These are phyloP conservation scores for Phortica variegata DNA, from an alignment of 1,140 invertebrate species.

Conservation along the genomic window DNA sequence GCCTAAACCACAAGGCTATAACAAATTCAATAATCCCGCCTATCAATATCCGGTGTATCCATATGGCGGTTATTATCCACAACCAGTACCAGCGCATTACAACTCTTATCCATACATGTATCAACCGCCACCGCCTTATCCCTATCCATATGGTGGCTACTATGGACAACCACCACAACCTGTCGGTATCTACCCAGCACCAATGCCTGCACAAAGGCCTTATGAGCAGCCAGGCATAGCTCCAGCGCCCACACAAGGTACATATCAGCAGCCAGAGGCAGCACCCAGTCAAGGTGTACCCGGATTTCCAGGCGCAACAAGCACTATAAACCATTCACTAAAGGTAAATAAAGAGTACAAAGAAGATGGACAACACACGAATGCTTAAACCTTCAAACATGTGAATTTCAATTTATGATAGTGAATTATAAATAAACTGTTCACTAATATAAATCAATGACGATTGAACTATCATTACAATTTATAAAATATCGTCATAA, in stretches of 20 bases:
- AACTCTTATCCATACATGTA: not conserved
- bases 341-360: constrained; percentile 16
- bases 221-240: no score
- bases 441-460: no score
- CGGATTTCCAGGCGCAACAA: constrained; percentile 3
- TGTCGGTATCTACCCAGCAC: no score
- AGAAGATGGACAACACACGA: constrained; percentile 10
- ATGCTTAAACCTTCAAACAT: no score
- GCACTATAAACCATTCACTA: constrained; percentile 10
- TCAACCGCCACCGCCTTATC: not conserved
- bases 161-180: not conserved
- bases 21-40: not conserved
- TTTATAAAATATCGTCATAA: not conserved
- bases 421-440: no score
- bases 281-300: not conserved
- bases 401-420: no score
- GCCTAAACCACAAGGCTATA: not conserved
- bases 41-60: constrained; percentile 1
- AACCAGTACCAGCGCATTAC: not conserved
- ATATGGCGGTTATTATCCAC: constrained; percentile 9
- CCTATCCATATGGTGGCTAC: not conserved
- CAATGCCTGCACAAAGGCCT: not conserved
- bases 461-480: not conserved
- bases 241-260: not conserved
- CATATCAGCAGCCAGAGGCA: not conserved